Evolutionary conservation across 1,140 invertebrate species (phyloP).

Genomic region (Leptinotarsa lineolata): DNA sequence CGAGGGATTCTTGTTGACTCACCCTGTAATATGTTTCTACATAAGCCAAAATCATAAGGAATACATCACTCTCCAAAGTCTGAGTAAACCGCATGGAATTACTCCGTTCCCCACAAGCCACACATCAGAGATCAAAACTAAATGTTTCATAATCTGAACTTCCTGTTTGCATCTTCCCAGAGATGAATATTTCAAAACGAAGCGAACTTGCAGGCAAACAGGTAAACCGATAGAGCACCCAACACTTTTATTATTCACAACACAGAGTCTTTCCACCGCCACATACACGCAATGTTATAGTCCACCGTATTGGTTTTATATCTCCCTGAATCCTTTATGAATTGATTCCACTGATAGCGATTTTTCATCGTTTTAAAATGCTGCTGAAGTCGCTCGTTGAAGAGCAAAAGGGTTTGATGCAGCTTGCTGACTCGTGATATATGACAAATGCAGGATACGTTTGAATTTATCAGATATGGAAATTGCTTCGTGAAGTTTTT

Average conservation of each 20-base stretch:
- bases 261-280: neutral
- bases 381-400: neutral
- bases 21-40: too few relatives aligned
- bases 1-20: too few relatives aligned
- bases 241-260: constrained; percentile 28
- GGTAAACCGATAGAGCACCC: constrained; percentile 14
- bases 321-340: neutral
- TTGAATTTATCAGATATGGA: constrained; percentile 13
- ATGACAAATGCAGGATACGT: constrained; percentile 21
- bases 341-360: neutral
- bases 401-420: neutral
- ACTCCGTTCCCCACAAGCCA: neutral
- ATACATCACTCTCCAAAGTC: neutral
- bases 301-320: constrained; percentile 9
- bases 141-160: neutral
- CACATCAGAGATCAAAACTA: neutral
- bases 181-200: constrained; percentile 11
- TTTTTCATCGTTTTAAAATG: too few relatives aligned
- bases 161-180: neutral
- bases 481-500: constrained; percentile 8
- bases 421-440: neutral
- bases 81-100: neutral
- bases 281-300: constrained; percentile 10
- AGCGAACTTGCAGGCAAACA: neutral
- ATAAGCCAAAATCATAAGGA: neutral